phyloP scores from a whole-genome alignment of 2,888 invertebrate genomes.

The Leistus spinibarbis region DNA sequence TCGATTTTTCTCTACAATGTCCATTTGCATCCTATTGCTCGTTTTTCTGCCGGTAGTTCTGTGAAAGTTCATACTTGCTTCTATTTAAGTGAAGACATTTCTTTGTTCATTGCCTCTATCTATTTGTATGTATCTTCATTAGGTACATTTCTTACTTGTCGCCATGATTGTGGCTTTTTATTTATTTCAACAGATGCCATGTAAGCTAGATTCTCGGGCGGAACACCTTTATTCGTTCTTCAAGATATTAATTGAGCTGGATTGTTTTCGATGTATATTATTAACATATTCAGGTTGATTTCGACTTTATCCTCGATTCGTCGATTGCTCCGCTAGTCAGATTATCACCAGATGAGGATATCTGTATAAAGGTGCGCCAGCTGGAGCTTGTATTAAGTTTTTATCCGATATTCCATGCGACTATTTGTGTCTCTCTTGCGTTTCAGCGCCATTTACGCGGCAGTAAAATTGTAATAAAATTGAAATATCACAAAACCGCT shows the following conservation, averaged over 20 bases:
- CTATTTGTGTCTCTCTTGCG: not conserved
- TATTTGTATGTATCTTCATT: conserved; percentile 31
- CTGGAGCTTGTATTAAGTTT: not conserved
- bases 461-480: too few species aligned
- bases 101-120: conserved; percentile 43
- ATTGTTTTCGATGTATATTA: not conserved
- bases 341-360: not conserved
- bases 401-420: not conserved
- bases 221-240: conserved; percentile 12
- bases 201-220: not conserved
- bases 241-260: conserved; percentile 1
- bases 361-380: not conserved
- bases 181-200: not conserved
- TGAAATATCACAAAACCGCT: too few species aligned
- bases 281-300: not conserved
- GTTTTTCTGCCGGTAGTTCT: too few species aligned
- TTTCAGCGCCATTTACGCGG: not conserved
- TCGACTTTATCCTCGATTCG: not conserved
- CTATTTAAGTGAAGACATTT: too few species aligned
- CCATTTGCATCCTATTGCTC: too few species aligned
- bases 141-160: conserved; percentile 1
- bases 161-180: not conserved
- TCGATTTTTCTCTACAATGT: too few species aligned
- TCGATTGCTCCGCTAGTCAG: not conserved
- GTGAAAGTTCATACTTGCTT: too few species aligned